These are phyloP conservation scores for Tinamus guttatus DNA, from an alignment of 2,113 vertebrate genomes.

Conservation along the genomic window DNA sequence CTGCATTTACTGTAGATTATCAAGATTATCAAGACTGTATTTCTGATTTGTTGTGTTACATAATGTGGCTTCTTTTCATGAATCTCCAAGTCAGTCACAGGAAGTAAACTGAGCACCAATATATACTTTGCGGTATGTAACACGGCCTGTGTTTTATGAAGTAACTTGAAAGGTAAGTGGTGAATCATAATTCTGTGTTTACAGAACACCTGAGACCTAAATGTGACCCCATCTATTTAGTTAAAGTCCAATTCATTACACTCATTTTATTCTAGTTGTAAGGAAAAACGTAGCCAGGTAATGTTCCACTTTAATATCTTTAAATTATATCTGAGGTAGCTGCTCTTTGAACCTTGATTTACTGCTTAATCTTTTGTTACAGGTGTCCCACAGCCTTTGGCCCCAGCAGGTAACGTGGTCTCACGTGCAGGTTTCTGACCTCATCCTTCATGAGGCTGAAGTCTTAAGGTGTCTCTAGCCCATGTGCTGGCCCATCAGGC, in stretches of 20 bases:
- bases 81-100: background rate
- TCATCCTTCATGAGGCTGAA: background rate
- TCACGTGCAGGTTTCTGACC: background rate
- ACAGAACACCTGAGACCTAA: background rate
- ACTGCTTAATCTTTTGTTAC: background rate
- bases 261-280: background rate
- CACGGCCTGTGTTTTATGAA: background rate
- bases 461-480: rapidly evolving
- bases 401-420: background rate
- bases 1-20: background rate
- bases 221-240: background rate
- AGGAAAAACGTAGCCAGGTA: background rate
- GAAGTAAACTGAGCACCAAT: background rate
- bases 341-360: background rate
- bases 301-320: background rate
- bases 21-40: background rate
- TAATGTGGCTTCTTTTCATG: background rate
- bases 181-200: background rate
- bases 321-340: background rate
- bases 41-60: background rate
- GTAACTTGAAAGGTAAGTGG: background rate
- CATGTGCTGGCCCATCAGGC: no score
- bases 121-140: background rate
- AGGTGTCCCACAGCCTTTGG: background rate
- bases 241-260: background rate